phyloP scores from a whole-genome alignment of 2,113 vertebrate genomes.

The Cygnus atratus region DNA sequence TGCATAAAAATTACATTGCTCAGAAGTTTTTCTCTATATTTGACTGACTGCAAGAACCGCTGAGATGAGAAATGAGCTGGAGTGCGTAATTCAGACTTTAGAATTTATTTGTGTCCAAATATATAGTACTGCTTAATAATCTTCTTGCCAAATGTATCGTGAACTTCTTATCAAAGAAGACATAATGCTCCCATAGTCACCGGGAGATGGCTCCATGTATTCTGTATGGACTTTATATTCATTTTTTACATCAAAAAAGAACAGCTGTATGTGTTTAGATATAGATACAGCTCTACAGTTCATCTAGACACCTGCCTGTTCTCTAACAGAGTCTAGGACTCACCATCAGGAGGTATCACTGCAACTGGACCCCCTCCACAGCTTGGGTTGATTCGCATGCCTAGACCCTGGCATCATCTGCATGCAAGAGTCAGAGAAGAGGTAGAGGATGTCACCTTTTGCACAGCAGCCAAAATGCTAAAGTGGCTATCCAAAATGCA shows the following conservation, averaged over 20 bases:
- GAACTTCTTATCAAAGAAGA: background rate
- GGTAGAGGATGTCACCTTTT: background rate
- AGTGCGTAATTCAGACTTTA: background rate
- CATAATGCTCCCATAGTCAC: background rate
- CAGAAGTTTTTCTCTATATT: background rate
- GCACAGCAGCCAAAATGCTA: background rate
- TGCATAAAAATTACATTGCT: background rate
- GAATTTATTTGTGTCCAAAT: background rate
- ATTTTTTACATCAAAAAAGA: background rate
- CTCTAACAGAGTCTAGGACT: background rate
- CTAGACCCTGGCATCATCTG: background rate
- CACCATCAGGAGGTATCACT: rapidly evolving
- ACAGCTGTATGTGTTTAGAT: background rate
- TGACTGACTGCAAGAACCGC: background rate
- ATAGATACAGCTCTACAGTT: background rate
- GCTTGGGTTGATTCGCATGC: background rate
- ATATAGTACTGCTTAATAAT: background rate
- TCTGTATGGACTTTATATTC: background rate
- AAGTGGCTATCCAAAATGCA: background rate
- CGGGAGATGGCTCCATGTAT: background rate
- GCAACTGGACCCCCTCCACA: background rate
- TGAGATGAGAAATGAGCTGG: background rate
- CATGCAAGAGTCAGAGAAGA: background rate
- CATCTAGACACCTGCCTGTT: background rate
- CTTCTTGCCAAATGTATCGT: background rate